Evolutionary conservation across 2,113 vertebrate species (phyloP), one percentile per base, ranked within the genome.

Genomic region (Oreochromis spilurus): DNA sequence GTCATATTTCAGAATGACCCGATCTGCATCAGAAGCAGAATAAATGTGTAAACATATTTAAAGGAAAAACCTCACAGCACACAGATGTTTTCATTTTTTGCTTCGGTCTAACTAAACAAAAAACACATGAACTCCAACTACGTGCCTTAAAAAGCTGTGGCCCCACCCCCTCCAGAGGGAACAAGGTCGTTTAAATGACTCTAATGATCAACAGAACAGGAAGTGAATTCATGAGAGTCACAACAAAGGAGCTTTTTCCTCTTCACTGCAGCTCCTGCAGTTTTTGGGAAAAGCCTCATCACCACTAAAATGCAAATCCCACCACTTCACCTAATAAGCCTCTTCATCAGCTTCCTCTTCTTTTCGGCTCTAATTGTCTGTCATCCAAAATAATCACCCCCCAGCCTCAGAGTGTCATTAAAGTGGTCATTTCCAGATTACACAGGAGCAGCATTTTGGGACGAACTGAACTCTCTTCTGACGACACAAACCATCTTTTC

Each of bases 381-480:
- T n/a, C 29, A 29, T 52, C 40, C 40, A 45, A 29, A 48, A 62
- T 78, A 52, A 72, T 54, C 70, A 21, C 19, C 34, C 14, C 26
- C 50, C 79, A 62, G 45, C 16, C 53, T 43, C 62, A 2, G 31
- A 88, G 78, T 21, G 54, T 60, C 84, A 86, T 86, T 91, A 86
- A 91, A 81, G 77, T 2, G 57, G 57, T 88, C 67, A 50, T 90
- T 88, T 86, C 83, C 60, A 85, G 83, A 84, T 84, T 60, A 91
- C 86, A 86, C 87, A 81, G 85, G 40, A 85, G 72, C 57, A 21
- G 57, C 48, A 52, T 75, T 75, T 89, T 40, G 78, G 80, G 87
- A 79, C 31, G 34, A 80, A 72, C 16, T 7, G 12, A 54, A 58
- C 24, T 81, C 75, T 90, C 72, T 77, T 52, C 45, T 77, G 45